Conservation (phyloP, 2,113 vertebrate species). For the Syngnathus typhle region DNA sequence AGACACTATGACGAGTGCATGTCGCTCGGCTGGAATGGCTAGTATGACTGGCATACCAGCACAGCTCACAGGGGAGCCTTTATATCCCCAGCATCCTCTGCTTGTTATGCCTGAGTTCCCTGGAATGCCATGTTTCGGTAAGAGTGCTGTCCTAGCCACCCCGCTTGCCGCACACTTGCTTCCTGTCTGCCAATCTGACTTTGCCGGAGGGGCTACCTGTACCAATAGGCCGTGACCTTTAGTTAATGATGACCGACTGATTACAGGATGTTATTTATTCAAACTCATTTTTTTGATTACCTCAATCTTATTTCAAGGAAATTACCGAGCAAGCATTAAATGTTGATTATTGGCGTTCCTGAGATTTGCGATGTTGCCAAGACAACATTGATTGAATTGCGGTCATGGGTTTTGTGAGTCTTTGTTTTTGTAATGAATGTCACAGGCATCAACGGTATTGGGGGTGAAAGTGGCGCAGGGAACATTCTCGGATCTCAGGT, state of each 20-base stretch:
- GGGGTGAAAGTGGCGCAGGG: constrained; percentile 77
- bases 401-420: neutral
- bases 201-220: constrained; percentile 74
- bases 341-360: neutral
- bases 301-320: neutral
- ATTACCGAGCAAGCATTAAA: neutral
- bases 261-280: neutral
- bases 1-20: constrained; percentile 90
- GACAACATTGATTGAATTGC: neutral
- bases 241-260: constrained; percentile 13
- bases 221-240: constrained; percentile 60
- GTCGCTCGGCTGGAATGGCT: constrained; percentile 88
- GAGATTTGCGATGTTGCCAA: neutral
- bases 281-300: neutral
- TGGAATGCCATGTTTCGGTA: constrained; percentile 87
- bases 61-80: constrained; percentile 84
- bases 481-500: constrained; percentile 88
- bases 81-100: constrained; percentile 84
- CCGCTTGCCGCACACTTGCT: constrained; percentile 69
- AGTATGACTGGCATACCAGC: constrained; percentile 89
- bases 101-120: constrained; percentile 81
- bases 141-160: constrained; percentile 73
- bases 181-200: constrained; percentile 71
- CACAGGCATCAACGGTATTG: constrained; percentile 77
- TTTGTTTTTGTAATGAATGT: constrained; percentile 36